These are phyloP conservation scores for Phasia obesa DNA, from an alignment of 2,888 invertebrate species.

Conservation along the genomic window DNA sequence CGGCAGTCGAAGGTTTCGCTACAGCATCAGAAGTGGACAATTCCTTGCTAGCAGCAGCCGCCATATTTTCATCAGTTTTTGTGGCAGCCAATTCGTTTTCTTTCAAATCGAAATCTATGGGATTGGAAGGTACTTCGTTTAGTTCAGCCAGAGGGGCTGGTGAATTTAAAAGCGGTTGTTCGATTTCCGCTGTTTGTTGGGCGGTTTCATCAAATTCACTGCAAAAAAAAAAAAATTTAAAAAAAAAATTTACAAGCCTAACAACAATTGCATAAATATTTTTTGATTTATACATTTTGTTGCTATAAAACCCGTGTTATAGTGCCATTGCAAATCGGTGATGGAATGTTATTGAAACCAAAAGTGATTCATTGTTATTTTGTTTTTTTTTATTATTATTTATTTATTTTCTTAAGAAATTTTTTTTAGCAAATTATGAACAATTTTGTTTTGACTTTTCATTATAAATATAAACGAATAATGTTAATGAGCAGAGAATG, in stretches of 20 bases:
- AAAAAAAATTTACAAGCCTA: neutral
- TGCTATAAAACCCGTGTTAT: no score
- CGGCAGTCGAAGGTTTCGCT: constrained; percentile 68
- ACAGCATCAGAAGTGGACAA: constrained; percentile 36
- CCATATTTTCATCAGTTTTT: constrained; percentile 57
- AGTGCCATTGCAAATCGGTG: no score
- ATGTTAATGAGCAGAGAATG: constrained; percentile 25
- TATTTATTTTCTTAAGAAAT: no score
- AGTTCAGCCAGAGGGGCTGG: constrained; percentile 60
- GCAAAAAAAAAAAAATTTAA: constrained; percentile 23
- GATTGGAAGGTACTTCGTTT: constrained; percentile 57
- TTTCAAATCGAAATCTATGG: constrained; percentile 20
- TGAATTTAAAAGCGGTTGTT: constrained; percentile 24
- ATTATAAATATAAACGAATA: constrained; percentile 7
- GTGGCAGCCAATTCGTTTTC: constrained; percentile 21
- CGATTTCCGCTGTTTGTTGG: constrained; percentile 1
- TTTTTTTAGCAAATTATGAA: no score
- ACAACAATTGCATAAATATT: neutral
- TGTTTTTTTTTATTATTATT: no score
- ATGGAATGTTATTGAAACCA: no score
- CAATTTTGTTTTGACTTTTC: neutral
- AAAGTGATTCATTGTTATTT: no score
- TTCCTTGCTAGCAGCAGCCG: constrained; percentile 69
- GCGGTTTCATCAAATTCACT: constrained; percentile 55
- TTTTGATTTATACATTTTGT: neutral